These are phyloP conservation scores for Notodonta ziczac DNA, from an alignment of 2,888 invertebrate genomes.

Conservation along the genomic window DNA sequence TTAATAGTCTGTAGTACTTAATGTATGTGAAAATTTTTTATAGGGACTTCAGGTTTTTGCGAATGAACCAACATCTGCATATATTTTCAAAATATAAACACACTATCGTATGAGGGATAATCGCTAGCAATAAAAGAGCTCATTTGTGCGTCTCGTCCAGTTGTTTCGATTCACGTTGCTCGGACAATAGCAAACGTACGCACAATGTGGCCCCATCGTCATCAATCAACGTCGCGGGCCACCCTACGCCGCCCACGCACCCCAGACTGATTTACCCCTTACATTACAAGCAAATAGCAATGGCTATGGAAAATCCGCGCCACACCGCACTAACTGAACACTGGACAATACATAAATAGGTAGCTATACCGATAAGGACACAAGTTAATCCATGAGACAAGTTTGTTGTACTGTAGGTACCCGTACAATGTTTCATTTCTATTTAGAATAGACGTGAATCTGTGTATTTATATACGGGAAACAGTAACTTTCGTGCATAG, in stretches of 20 bases:
- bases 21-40: too few relatives aligned
- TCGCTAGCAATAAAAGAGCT: constrained; percentile 64
- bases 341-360: neutral
- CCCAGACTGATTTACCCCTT: constrained; percentile 55
- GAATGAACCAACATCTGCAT: too few relatives aligned
- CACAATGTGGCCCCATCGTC: constrained; percentile 68
- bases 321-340: neutral
- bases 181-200: constrained; percentile 72
- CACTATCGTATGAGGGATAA: constrained; percentile 51
- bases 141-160: constrained; percentile 62
- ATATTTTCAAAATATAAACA: constrained; percentile 39
- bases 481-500: too few relatives aligned
- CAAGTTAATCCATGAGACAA: too few relatives aligned
- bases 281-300: constrained; percentile 57
- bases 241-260: constrained; percentile 45
- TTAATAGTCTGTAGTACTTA: too few relatives aligned
- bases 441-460: too few relatives aligned
- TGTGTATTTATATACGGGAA: too few relatives aligned
- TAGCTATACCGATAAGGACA: too few relatives aligned
- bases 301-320: constrained; percentile 32
- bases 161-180: constrained; percentile 73
- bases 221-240: constrained; percentile 70
- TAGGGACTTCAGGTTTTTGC: too few relatives aligned
- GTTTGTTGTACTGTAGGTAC: too few relatives aligned
- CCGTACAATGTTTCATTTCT: too few relatives aligned